Percentiles rank a stretch among this genome's conserved stretches.
Evolutionary conservation across 2,797 vertebrate species (phyloP).

Genomic region (Sciaenops ocellatus): DNA sequence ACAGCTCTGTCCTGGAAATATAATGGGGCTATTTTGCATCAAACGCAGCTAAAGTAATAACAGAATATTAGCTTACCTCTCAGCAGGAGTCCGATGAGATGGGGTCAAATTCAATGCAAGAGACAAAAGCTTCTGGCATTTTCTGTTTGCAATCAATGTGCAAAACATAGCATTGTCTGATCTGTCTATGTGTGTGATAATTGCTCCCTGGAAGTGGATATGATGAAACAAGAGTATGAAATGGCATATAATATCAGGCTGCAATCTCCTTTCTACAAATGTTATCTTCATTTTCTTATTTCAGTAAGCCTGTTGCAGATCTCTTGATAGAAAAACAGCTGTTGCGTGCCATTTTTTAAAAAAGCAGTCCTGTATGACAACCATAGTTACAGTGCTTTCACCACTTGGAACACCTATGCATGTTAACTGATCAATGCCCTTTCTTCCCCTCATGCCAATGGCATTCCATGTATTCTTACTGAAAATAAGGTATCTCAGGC

Average conservation of each 20-base stretch:
- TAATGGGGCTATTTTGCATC: slow-evolving; percentile 72
- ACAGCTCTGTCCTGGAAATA: slow-evolving; percentile 60
- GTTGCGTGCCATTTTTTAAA: not conserved
- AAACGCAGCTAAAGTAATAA: slow-evolving; percentile 72
- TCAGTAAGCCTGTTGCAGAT: slow-evolving; percentile 19
- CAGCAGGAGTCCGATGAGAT: slow-evolving; percentile 55
- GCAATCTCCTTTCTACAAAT: slow-evolving; percentile 27
- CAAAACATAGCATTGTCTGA: slow-evolving; percentile 42
- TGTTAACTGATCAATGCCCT: slow-evolving; percentile 14
- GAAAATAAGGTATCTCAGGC: slow-evolving; percentile 40
- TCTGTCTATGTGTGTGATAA: slow-evolving; percentile 47
- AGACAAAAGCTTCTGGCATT: slow-evolving; percentile 57
- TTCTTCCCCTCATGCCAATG: slow-evolving; percentile 1
- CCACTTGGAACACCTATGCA: not conserved
- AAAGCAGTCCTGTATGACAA: not conserved
- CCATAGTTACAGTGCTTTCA: not conserved
- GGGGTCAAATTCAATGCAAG: slow-evolving; percentile 58
- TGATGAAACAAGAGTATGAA: slow-evolving; percentile 44
- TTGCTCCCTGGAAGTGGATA: slow-evolving; percentile 46
- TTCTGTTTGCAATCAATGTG: slow-evolving; percentile 42
- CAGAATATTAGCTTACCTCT: slow-evolving; percentile 73
- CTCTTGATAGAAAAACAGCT: not conserved
- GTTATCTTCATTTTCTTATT: slow-evolving; percentile 29
- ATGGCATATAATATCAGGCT: slow-evolving; percentile 19
- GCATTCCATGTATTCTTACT: slow-evolving; percentile 19